Evolutionary conservation across 1,140 invertebrate genomes (phyloP), one percentile per base, ranked within the genome.

Genomic region (Harlomillsia oculata): DNA sequence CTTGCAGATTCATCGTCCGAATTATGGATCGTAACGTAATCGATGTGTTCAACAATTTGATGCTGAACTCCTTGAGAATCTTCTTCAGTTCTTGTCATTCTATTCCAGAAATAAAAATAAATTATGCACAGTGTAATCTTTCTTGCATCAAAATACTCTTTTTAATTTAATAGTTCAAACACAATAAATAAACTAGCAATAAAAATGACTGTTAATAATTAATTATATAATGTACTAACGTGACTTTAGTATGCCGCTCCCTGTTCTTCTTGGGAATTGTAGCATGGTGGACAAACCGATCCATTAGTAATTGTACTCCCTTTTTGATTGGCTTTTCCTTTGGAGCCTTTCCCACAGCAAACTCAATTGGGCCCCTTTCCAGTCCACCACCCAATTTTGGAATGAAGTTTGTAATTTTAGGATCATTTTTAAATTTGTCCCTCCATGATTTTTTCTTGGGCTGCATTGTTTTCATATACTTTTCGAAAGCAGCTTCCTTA

Each of bases 201-300:
- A 3, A 9, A 4, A 23, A 16, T 32, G 26, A 1, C 5, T 16
- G 18, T 5, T 4, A 45, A 23, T 5, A 20, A 3, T 18, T 5
- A 36, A 21, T 23, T 16, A n/a, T 28, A 20, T 1, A 37, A 9
- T 37, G 32, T 18, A 44, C 50, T 56, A 41, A 63, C 61, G 51
- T 37, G 13, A 63, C 14, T 43, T 44, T 63, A 26, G 39, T 56
- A 30, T 59, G 56, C 41, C 59, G 29, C 30, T 63, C 61, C 55
- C 72, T 76, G 63, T 67, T 66, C 5, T 70, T 63, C 21, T 74
- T 76, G 56, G 77, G 75, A 2, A 75, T 62, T 18, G 71, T 69
- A 3, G 73, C 69, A 69, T 83, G 82, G 62, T 78, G 76, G 18
- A 63, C 21, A 67, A 76, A 69, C 66, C 79, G 72, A 62, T 82